Conservation (phyloP, 2,113 vertebrate species). For the Mastomys coucha region DNA sequence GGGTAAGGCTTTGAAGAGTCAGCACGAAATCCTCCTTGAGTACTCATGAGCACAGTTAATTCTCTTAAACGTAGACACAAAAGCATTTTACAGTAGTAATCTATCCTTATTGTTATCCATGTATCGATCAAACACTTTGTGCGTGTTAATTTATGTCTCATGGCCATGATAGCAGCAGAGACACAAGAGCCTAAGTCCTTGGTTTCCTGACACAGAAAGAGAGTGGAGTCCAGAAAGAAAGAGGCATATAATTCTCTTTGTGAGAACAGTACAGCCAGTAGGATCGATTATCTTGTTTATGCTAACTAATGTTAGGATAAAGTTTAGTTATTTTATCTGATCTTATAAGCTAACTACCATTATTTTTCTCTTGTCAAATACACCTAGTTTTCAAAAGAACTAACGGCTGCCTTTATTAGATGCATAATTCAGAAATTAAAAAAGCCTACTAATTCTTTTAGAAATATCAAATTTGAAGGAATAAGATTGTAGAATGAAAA, state of each 20-base stretch:
- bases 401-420: not conserved
- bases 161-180: not conserved
- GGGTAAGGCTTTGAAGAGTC: not conserved
- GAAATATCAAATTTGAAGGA: not conserved
- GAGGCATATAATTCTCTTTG: not conserved
- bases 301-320: not conserved
- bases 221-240: not conserved
- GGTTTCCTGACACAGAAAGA: not conserved
- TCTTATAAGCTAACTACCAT: not conserved
- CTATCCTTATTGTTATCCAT: not conserved
- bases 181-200: not conserved
- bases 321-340: not conserved
- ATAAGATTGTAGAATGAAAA: not conserved
- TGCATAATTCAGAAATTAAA: not conserved
- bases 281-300: not conserved
- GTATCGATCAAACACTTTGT: not conserved
- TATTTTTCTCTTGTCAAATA: not conserved
- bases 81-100: not conserved
- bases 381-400: not conserved
- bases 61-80: not conserved
- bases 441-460: not conserved
- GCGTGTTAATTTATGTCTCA: not conserved
- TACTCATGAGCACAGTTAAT: slow-evolving; percentile 16
- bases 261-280: not conserved
- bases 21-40: not conserved